A percentile compares a stretch with the other conserved stretches of the same genome.
phyloP scores from a whole-genome alignment of 2,888 invertebrate genomes.

The Dynastes tityus region DNA sequence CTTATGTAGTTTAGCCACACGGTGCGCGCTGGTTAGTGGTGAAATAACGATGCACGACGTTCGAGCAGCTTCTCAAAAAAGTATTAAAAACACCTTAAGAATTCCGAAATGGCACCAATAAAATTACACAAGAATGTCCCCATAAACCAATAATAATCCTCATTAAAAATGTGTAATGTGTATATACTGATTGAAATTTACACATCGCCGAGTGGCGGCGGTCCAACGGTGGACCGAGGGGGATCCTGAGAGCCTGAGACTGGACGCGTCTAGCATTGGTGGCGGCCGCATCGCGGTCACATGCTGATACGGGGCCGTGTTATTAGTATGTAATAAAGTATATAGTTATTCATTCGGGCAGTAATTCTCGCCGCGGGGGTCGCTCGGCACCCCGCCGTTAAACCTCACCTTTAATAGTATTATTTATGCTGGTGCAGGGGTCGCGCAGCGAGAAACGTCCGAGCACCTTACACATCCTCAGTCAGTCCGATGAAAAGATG shows the following conservation, averaged over 20 bases:
- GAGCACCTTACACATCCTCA: conserved; percentile 61
- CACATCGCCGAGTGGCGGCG: conserved; percentile 54
- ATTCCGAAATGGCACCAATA: conserved; percentile 48
- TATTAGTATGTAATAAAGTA: conserved; percentile 72
- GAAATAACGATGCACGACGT: conserved; percentile 53
- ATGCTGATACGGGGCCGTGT: conserved; percentile 68
- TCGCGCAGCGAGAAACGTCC: conserved; percentile 62
- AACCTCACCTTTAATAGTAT: conserved; percentile 72
- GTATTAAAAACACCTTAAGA: conserved; percentile 50
- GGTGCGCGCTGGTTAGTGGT: conserved; percentile 49
- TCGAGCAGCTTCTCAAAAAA: conserved; percentile 32
- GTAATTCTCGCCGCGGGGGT: conserved; percentile 71
- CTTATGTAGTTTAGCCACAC: background rate
- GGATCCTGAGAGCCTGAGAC: conserved; percentile 58
- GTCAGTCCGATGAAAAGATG: conserved; percentile 60
- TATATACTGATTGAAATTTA: conserved; percentile 60
- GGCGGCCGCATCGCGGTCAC: conserved; percentile 64
- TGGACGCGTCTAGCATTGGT: conserved; percentile 64
- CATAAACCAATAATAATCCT: conserved; percentile 58
- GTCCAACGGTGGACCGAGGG: conserved; percentile 45
- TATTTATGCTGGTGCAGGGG: conserved; percentile 69
- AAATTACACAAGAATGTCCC: conserved; percentile 50
- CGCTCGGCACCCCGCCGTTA: conserved; percentile 68
- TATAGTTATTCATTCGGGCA: conserved; percentile 71
- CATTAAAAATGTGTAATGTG: conserved; percentile 57